Evolutionary conservation across 2,888 invertebrate genomes (phyloP).

Genomic region (Aplocera efformata): DNA sequence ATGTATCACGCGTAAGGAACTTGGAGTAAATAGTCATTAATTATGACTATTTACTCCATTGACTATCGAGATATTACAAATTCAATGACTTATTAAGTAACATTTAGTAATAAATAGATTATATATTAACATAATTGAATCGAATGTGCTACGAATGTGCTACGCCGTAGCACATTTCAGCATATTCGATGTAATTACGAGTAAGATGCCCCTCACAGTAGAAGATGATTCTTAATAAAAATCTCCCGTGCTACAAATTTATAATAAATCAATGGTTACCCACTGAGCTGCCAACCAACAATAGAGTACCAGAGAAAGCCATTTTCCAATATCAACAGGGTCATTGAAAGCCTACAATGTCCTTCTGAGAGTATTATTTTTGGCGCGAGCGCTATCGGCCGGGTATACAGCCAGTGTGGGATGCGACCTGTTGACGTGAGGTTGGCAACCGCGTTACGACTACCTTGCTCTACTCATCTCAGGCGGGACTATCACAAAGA

Average conservation of each 20-base stretch:
- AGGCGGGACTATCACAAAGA: constrained; percentile 53
- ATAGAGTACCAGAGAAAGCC: constrained; percentile 59
- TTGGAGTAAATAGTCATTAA: too few relatives aligned
- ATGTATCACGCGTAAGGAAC: too few relatives aligned
- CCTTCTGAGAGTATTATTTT: constrained; percentile 73
- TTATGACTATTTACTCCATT: too few relatives aligned
- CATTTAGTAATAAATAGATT: too few relatives aligned
- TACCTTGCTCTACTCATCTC: constrained; percentile 32
- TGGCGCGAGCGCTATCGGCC: constrained; percentile 72
- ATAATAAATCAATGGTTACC: constrained; percentile 46
- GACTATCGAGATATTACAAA: too few relatives aligned
- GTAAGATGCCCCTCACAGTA: too few relatives aligned
- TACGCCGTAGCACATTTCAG: too few relatives aligned
- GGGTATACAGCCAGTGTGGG: constrained; percentile 59
- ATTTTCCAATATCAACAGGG: constrained; percentile 72
- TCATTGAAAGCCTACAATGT: constrained; percentile 63
- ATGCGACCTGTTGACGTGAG: constrained; percentile 76
- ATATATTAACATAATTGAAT: too few relatives aligned
- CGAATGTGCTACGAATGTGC: too few relatives aligned
- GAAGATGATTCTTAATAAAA: too few relatives aligned
- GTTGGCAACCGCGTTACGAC: constrained; percentile 52
- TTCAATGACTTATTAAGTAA: too few relatives aligned
- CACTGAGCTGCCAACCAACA: constrained; percentile 43
- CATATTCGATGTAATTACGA: too few relatives aligned
- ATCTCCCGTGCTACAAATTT: constrained; percentile 1